Evolutionary conservation across 2,113 vertebrate genomes (phyloP).

Genomic region (Mesoclemmys tuberculata): DNA sequence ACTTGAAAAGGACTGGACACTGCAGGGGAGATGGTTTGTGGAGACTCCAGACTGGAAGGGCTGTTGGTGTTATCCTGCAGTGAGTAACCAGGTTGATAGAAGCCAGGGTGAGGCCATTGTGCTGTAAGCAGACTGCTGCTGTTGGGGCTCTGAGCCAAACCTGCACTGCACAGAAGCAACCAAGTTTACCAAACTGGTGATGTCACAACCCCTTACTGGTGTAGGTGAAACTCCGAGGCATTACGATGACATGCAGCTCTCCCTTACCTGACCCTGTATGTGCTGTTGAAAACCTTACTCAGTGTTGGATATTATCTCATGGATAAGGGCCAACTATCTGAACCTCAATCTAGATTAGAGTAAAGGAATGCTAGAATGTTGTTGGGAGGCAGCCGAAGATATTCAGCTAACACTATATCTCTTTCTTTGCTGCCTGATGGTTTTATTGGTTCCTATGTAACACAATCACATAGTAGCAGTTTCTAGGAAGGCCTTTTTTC

Average conservation of each 20-base stretch:
- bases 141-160: background rate
- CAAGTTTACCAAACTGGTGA: too few relatives aligned
- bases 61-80: too few relatives aligned
- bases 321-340: background rate
- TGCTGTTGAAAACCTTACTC: background rate
- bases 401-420: background rate
- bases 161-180: background rate
- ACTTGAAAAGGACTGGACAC: too few relatives aligned
- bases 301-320: background rate
- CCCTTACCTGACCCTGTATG: background rate
- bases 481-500: too few relatives aligned
- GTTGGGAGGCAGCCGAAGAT: background rate
- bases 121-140: too few relatives aligned
- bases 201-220: background rate
- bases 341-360: background rate
- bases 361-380: background rate
- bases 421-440: background rate
- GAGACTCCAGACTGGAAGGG: too few relatives aligned
- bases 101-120: too few relatives aligned
- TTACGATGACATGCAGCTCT: background rate
- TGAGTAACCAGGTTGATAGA: too few relatives aligned
- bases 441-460: background rate
- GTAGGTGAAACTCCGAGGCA: background rate
- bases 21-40: too few relatives aligned
- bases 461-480: background rate